Percentiles rank a stretch among this genome's conserved stretches.
Conservation (phyloP, 2,888 invertebrate species). For the Agrochola macilenta region DNA sequence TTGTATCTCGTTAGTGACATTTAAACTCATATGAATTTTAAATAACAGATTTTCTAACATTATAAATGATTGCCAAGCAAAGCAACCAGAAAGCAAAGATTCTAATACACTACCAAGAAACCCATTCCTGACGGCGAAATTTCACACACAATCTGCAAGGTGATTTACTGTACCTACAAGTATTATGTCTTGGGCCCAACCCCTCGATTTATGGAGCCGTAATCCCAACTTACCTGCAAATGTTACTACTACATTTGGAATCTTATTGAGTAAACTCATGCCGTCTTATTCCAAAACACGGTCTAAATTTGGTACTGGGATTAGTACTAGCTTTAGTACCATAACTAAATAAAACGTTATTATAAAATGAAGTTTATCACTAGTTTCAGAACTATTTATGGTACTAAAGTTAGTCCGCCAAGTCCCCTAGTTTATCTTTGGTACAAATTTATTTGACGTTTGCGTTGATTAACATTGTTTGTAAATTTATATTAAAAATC, state of each 20-base stretch:
- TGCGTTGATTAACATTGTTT: too few relatives aligned
- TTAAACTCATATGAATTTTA: neutral
- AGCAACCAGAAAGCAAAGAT: neutral
- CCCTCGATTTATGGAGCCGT: constrained; percentile 49
- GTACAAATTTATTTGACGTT: too few relatives aligned
- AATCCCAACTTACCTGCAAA: constrained; percentile 38
- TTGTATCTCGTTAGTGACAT: too few relatives aligned
- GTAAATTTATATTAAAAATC: too few relatives aligned
- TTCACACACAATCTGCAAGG: constrained; percentile 62
- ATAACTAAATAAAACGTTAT: too few relatives aligned
- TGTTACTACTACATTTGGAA: constrained; percentile 19
- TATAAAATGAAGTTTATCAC: too few relatives aligned
- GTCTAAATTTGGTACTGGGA: too few relatives aligned
- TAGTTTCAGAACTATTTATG: too few relatives aligned
- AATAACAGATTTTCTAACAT: neutral
- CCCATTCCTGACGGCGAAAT: constrained; percentile 42
- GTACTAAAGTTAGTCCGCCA: too few relatives aligned
- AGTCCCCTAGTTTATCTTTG: too few relatives aligned
- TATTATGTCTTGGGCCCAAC: constrained; percentile 55
- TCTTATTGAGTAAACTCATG: neutral
- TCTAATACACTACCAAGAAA: constrained; percentile 24
- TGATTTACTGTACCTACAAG: constrained; percentile 54
- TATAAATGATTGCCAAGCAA: constrained; percentile 3
- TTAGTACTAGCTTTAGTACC: too few relatives aligned
- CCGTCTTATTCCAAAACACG: too few relatives aligned